A percentile compares a stretch with the other conserved stretches of the same genome.
These are phyloP conservation scores for Eudorcas thomsonii DNA, from an alignment of 2,113 vertebrate species.

Conservation along the genomic window DNA sequence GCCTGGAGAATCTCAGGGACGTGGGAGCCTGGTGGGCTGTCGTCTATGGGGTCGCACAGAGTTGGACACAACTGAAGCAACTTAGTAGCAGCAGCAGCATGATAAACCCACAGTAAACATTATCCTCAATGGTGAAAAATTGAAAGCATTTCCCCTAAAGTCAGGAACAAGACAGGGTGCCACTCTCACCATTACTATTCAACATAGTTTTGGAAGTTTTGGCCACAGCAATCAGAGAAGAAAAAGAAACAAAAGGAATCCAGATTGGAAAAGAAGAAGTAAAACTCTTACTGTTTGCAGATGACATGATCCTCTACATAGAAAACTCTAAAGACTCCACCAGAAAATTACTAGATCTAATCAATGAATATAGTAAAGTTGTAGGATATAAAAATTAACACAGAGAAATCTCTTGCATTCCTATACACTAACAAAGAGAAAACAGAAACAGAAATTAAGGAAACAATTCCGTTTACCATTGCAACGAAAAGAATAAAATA, in stretches of 20 bases:
- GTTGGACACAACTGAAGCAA: too few species aligned
- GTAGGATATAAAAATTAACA: neutral
- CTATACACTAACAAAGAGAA: neutral
- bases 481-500: neutral
- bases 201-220: neutral
- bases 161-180: neutral
- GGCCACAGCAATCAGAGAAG: neutral
- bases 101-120: neutral
- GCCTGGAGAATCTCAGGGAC: too few species aligned
- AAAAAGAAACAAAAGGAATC: neutral
- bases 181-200: neutral
- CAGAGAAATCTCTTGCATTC: neutral
- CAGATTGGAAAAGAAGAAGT: neutral
- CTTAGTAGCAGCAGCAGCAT: neutral
- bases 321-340: neutral
- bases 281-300: neutral
- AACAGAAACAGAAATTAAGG: neutral
- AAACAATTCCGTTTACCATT: neutral
- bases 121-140: neutral
- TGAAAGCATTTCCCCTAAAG: neutral
- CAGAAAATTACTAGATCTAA: neutral
- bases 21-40: too few species aligned
- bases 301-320: neutral
- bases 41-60: too few species aligned
- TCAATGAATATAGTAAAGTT: neutral